A percentile compares a stretch with the other conserved stretches of the same genome.
Evolutionary conservation across 2,113 vertebrate genomes (phyloP).

Genomic region (Spilogale gracilis): DNA sequence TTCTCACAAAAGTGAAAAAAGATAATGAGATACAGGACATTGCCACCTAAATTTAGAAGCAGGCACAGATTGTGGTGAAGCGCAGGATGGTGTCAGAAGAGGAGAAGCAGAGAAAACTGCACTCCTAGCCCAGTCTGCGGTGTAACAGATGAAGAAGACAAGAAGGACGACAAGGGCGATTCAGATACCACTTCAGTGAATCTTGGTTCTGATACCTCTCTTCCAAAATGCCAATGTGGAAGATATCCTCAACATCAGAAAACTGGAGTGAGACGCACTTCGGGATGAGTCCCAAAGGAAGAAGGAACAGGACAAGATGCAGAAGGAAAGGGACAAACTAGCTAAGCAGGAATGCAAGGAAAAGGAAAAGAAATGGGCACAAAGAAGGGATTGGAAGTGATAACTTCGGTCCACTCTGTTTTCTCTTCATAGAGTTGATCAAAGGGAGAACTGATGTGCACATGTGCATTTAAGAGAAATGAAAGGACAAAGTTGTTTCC

Average conservation of each 20-base stretch:
- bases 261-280: conserved; percentile 93
- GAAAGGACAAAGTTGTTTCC: conserved; percentile 63
- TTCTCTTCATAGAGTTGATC: conserved; percentile 62
- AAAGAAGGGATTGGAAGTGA: conserved; percentile 96
- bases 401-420: conserved; percentile 85
- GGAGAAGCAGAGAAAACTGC: conserved; percentile 93
- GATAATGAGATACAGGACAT: conserved; percentile 96
- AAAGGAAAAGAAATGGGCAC: conserved; percentile 97
- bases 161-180: conserved; percentile 85
- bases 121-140: conserved; percentile 97
- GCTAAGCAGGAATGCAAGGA: conserved; percentile 97
- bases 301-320: conserved; percentile 96
- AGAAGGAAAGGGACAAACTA: conserved; percentile 96
- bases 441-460: conserved; percentile 52
- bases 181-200: conserved; percentile 36
- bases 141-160: conserved; percentile 94
- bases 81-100: conserved; percentile 93
- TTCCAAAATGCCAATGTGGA: conserved; percentile 97
- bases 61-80: conserved; percentile 97
- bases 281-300: conserved; percentile 95
- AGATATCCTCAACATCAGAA: conserved; percentile 92
- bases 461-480: conserved; percentile 79
- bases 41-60: conserved; percentile 96
- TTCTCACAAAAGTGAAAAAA: conserved; percentile 84
- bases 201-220: conserved; percentile 86